A percentile compares a stretch with the other conserved stretches of the same genome.
phyloP scores from a whole-genome alignment of 37 sponge, comb jelly and placozoan genomes.

The Bolinopsis microptera region DNA sequence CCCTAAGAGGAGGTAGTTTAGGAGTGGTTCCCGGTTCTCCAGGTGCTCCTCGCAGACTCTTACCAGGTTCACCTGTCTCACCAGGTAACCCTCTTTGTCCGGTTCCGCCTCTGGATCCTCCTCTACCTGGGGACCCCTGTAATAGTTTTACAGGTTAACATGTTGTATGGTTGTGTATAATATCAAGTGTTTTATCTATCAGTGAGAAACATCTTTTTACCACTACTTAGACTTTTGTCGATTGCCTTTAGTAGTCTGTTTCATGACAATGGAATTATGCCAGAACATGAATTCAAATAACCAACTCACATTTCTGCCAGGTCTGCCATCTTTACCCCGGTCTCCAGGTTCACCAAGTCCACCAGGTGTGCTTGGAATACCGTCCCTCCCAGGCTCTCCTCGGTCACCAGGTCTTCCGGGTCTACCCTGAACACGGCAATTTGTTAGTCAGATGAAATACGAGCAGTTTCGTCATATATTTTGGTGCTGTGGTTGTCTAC shows the following conservation, averaged over 20 bases:
- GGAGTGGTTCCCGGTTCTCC: background rate
- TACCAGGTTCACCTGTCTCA: background rate
- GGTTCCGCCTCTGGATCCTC: background rate
- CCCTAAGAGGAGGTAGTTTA: background rate
- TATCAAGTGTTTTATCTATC: too few species aligned
- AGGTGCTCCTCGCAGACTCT: background rate
- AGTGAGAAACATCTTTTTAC: too few species aligned
- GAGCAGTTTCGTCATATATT: too few species aligned
- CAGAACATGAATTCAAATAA: background rate
- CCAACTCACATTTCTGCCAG: slow-evolving; percentile 2
- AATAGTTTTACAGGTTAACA: background rate
- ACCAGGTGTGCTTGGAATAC: background rate
- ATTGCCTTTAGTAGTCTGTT: too few species aligned
- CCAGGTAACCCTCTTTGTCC: background rate
- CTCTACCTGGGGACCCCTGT: background rate
- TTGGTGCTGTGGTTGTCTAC: too few species aligned
- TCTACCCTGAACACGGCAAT: background rate
- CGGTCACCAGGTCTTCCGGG: background rate
- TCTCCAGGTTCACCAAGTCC: background rate
- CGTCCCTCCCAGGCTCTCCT: slow-evolving; percentile 3
- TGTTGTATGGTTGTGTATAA: too few species aligned
- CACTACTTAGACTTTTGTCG: too few species aligned
- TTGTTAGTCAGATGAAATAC: too few species aligned
- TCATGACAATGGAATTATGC: too few species aligned
- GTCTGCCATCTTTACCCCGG: background rate